A percentile compares a stretch with the other conserved stretches of the same genome.
Evolutionary conservation across 1,140 invertebrate species (phyloP).

Genomic region (Danaus melanippus): DNA sequence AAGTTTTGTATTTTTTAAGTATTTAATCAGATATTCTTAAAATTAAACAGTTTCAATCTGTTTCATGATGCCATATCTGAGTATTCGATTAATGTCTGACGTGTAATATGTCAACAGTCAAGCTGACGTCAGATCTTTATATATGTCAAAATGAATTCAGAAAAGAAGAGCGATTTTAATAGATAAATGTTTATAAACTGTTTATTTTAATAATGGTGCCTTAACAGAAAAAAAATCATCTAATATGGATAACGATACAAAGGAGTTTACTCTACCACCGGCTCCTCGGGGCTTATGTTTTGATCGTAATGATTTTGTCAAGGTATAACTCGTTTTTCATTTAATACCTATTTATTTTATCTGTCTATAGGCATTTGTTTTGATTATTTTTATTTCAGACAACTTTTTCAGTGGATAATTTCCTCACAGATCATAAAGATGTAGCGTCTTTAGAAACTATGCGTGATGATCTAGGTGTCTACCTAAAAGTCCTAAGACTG

Average conservation of each 20-base stretch:
- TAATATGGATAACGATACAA: constrained; percentile 51
- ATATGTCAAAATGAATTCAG: constrained; percentile 55
- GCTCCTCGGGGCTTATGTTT: constrained; percentile 76
- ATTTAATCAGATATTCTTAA: too few relatives aligned
- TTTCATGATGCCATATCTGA: background rate
- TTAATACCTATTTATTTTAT: constrained; percentile 6
- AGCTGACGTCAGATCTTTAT: constrained; percentile 38
- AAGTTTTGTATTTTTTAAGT: too few relatives aligned
- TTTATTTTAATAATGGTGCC: constrained; percentile 57
- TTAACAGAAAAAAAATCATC: constrained; percentile 42
- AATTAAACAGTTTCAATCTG: too few relatives aligned
- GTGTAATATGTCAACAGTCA: constrained; percentile 50
- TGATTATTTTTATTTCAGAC: constrained; percentile 71
- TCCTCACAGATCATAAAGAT: constrained; percentile 85
- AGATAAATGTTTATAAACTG: constrained; percentile 38
- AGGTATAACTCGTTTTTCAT: constrained; percentile 38
- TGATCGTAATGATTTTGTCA: constrained; percentile 76
- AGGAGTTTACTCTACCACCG: constrained; percentile 60
- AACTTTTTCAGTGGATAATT: constrained; percentile 91
- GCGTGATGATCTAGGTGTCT: constrained; percentile 91
- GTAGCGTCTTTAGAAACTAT: constrained; percentile 69
- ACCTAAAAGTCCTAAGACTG: constrained; percentile 89
- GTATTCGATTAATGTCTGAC: constrained; percentile 31
- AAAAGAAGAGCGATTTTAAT: constrained; percentile 36
- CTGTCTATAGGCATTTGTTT: constrained; percentile 3